Base-by-base conservation (phyloP, 2,888 invertebrate genomes). In the Sussaba pulchella region DNA sequence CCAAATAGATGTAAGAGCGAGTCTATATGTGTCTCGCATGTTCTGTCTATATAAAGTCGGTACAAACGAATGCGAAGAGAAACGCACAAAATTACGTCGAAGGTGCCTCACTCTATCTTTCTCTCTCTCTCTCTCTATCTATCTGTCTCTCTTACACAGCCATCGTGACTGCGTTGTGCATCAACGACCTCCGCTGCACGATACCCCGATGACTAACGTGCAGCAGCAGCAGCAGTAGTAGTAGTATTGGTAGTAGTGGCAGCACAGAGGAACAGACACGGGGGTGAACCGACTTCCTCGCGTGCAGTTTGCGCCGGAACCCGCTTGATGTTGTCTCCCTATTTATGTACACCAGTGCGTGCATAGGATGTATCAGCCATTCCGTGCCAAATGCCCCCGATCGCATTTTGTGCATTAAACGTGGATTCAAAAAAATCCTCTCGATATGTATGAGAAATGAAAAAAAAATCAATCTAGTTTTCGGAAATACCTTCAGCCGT, bases 261-360 rank as follows among this genome's bases (percentile, higher is more conserved):
- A 41, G 19, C 45, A 54, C 69, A 45, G 52, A 50, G 52, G 39
- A 74, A 70, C 39, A 43, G 69, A 50, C 64, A 70, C 57, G 71
- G 74, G 70, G 78, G 78, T 74, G 74, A 79, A 79, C 69, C 69
- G 57, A 79, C 74, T 74, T 70, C 57, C 64, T 74, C 64, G 79
- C 74, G 70, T 74, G 70, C 57, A 57, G 36, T 59, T 45, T 1
- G 72, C 67, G 43, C 67, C 61, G 50, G 52, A 72, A 70, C 74
- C 21, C 57, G 74, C 47, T 47, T 41, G 54, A 59, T 70, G 57
- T 74, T 71, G 64, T 77, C 74, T 79, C 74, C 74, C 78, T 74
- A 70, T 79, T 79, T 70, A 64, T 70, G 70, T 57, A 70, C 10
- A 31, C 14, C 57, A 31, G 57, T 57, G 57, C 57, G 57, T 57